phyloP scores from a whole-genome alignment of 2,888 invertebrate genomes.

The Fabriciana adippe region DNA sequence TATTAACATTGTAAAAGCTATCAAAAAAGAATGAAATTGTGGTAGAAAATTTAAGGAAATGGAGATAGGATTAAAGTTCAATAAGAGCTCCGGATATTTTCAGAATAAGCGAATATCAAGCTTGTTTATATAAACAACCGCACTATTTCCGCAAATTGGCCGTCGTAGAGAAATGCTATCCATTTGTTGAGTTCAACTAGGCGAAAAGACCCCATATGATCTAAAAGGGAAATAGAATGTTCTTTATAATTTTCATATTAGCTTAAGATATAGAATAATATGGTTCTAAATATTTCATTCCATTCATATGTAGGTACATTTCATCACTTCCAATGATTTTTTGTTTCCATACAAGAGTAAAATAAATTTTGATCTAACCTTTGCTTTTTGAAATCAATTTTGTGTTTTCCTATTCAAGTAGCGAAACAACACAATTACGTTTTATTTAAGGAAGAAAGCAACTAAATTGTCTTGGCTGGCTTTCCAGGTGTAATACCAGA shows the following conservation, averaged over 20 bases:
- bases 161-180: constrained; percentile 37
- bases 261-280: neutral
- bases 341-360: neutral
- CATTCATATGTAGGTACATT: neutral
- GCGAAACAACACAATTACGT: constrained; percentile 16
- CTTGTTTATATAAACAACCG: constrained; percentile 31
- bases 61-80: constrained; percentile 15
- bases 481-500: constrained; percentile 25
- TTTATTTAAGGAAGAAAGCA: constrained; percentile 28
- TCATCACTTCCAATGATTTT: neutral
- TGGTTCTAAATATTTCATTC: neutral
- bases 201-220: constrained; percentile 31
- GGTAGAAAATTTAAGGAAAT: constrained; percentile 8
- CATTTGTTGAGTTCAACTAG: constrained; percentile 40
- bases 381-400: constrained; percentile 9
- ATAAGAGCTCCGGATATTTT: constrained; percentile 20
- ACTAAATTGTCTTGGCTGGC: constrained; percentile 28
- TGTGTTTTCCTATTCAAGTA: constrained; percentile 19
- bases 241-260: constrained; percentile 16
- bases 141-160: constrained; percentile 37
- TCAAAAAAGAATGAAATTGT: neutral
- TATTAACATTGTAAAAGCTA: neutral
- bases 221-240: constrained; percentile 24
- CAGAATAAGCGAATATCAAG: constrained; percentile 21
- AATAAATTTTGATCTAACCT: constrained; percentile 8